Percentiles rank a stretch among this genome's conserved stretches.
Conservation (phyloP, 2,797 vertebrate species). For the Centroberyx gerrardi region DNA sequence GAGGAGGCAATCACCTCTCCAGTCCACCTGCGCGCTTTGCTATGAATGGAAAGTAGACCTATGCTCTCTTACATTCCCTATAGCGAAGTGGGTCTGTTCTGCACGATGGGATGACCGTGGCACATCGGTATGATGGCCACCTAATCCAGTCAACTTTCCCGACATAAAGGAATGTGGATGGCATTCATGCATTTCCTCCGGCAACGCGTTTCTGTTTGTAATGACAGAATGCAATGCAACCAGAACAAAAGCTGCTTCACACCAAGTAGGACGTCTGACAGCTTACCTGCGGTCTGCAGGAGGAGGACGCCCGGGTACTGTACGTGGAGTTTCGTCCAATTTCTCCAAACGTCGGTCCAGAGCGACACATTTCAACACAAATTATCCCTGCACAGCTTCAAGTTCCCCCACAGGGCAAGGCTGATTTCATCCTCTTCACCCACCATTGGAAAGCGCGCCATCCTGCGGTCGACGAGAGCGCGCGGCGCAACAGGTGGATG, state of each 20-base stretch:
- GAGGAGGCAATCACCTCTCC: background rate
- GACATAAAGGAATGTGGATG: conserved; percentile 62
- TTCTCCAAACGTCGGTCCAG: conserved; percentile 23
- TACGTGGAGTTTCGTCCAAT: conserved; percentile 10
- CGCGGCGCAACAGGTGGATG: conserved; percentile 76
- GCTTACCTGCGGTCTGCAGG: conserved; percentile 69
- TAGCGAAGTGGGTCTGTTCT: background rate
- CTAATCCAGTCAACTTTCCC: conserved; percentile 70
- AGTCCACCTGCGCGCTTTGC: conserved; percentile 32
- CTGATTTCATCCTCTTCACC: background rate
- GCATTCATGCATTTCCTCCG: conserved; percentile 32
- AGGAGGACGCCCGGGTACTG: conserved; percentile 21
- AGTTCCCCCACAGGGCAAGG: conserved; percentile 58
- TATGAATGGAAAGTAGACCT: background rate
- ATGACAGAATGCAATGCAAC: conserved; percentile 28
- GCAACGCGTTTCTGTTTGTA: conserved; percentile 31
- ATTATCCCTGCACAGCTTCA: conserved; percentile 51
- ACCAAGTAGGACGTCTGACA: background rate
- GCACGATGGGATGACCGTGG: background rate
- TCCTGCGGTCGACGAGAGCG: conserved; percentile 59
- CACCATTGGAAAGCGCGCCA: conserved; percentile 65
- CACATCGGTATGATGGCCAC: background rate
- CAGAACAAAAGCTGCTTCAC: conserved; percentile 5
- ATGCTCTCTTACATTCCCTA: background rate
- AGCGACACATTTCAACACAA: conserved; percentile 45